Percentiles rank a stretch among this genome's conserved stretches.
These are phyloP conservation scores for Chironomus tepperi DNA, from an alignment of 1,140 invertebrate species.

Conservation along the genomic window DNA sequence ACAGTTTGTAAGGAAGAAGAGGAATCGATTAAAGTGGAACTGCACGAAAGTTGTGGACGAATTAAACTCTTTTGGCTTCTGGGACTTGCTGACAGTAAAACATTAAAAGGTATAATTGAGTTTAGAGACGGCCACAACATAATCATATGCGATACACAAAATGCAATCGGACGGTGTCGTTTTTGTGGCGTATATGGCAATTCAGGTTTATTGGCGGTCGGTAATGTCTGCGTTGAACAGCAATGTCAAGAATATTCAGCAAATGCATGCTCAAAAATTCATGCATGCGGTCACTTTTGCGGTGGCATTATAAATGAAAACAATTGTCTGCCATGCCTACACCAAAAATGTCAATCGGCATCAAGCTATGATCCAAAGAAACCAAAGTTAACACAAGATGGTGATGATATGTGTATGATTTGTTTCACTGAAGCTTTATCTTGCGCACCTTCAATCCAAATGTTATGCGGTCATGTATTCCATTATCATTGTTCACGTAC, in stretches of 20 bases:
- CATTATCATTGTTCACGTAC: constrained; percentile 86
- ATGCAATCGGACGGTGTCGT: constrained; percentile 69
- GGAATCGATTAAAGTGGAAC: constrained; percentile 84
- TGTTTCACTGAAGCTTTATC: constrained; percentile 95
- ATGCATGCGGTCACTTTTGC: constrained; percentile 85
- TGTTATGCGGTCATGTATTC: constrained; percentile 93
- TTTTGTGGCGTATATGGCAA: constrained; percentile 84
- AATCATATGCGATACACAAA: constrained; percentile 36
- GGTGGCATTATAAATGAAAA: constrained; percentile 79
- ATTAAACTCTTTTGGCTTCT: constrained; percentile 94
- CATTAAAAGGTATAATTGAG: constrained; percentile 88
- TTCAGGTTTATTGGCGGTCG: constrained; percentile 77
- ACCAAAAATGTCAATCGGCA: constrained; percentile 45
- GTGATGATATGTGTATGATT: constrained; percentile 99
- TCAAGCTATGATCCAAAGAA: constrained; percentile 44
- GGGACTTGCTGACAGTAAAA: constrained; percentile 83
- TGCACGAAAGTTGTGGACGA: constrained; percentile 91
- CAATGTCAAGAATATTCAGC: constrained; percentile 87
- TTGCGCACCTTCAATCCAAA: constrained; percentile 88
- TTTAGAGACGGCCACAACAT: constrained; percentile 66
- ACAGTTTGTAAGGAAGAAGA: constrained; percentile 96
- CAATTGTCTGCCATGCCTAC: constrained; percentile 79
- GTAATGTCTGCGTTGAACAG: constrained; percentile 85
- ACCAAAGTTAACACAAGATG: constrained; percentile 75
- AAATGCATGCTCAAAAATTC: constrained; percentile 73